Base-by-base conservation (phyloP, 2,888 invertebrate genomes). In the Odontothrips loti region DNA sequence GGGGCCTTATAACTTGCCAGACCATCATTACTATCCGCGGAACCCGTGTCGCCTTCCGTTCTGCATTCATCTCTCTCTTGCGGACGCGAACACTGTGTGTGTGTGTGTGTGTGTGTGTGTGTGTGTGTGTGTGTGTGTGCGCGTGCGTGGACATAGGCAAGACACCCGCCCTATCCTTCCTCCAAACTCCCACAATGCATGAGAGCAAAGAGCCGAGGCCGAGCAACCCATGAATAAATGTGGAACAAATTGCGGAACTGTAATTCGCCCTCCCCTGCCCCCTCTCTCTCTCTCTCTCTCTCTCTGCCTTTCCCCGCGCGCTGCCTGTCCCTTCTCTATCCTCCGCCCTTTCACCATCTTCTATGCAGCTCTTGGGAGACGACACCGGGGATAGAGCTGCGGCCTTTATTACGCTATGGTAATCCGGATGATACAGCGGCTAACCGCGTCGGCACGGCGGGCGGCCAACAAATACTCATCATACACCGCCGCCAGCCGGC, bases 211-310 rank as follows among this genome's bases (percentile, higher is more conserved):
- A 58, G 58, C n/a, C 58, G 58, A 17, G 17, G 17, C 58, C 17
- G n/a, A 68, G 68, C 68, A 23, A 3, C 68, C 68, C 68, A 68
- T 68, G 68, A 68, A 68, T 68, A 68, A 68, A 68, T 68, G 68
- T 68, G 68, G 68, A 23, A 68, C 68, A 68, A 68, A 68, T 68
- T 68, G 68, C 68, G 23, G 23, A 68, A 23, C 68, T 23, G 23
- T 68, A 68, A 68, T 43, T 43, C 34, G 34, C 34, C 11, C 23
- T 23, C 68, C 63, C 68, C 23, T 3, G 68, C 58, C 15, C 58
- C 58, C n/a, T n/a, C n/a, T n/a, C n/a, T n/a, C n/a, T n/a, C n/a
- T n/a, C n/a, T n/a, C n/a, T n/a, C n/a, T n/a, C n/a, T n/a, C n/a
- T n/a, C n/a, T n/a, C n/a, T n/a, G n/a, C n/a, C n/a, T n/a, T n/a